Evolutionary conservation across 2,888 invertebrate genomes (phyloP).

Genomic region (Melinaea menophilus): DNA sequence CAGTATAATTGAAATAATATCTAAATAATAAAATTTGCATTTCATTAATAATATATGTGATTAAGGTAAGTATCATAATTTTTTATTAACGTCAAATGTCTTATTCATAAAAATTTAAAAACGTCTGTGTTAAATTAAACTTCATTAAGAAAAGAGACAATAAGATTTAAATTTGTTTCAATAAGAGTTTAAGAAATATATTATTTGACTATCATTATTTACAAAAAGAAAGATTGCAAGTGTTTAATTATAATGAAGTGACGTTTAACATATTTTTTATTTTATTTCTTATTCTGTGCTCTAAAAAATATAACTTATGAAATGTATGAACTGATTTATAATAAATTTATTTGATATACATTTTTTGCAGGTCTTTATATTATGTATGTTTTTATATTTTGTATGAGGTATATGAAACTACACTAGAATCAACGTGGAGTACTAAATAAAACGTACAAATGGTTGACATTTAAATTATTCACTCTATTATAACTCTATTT

Average conservation of each 20-base stretch:
- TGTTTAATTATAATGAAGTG: too few species aligned
- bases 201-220: constrained; percentile 17
- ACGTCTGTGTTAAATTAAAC: too few species aligned
- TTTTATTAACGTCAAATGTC: neutral
- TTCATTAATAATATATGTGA: constrained; percentile 8
- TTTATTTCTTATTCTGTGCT: too few species aligned
- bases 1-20: constrained; percentile 2
- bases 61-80: constrained; percentile 10
- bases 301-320: too few species aligned
- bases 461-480: neutral
- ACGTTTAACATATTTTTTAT: too few species aligned
- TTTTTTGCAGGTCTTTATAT: too few species aligned
- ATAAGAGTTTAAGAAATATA: constrained; percentile 6
- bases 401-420: too few species aligned
- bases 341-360: too few species aligned
- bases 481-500: constrained; percentile 27
- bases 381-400: too few species aligned
- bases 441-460: neutral
- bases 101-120: too few species aligned
- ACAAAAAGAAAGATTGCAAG: neutral
- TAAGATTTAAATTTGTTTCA: neutral
- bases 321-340: too few species aligned
- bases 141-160: too few species aligned
- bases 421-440: neutral
- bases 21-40: constrained; percentile 5